Base-by-base conservation (phyloP, 2,113 vertebrate genomes). In the Edolisoma coerulescens region DNA sequence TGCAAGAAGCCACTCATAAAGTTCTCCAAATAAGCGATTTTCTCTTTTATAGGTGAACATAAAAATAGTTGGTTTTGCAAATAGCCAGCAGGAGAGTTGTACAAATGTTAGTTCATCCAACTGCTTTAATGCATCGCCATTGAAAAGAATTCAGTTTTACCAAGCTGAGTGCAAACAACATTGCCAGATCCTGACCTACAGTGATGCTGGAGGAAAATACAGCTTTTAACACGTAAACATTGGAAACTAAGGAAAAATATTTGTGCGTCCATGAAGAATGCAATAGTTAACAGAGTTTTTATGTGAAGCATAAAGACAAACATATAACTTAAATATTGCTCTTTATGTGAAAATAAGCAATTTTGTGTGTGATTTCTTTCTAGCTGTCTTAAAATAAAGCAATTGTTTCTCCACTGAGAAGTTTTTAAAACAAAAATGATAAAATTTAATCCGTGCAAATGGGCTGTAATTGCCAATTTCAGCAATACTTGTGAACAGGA, bases 81-180 rank as follows among this genome's bases (percentile, higher is more conserved):
- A 83, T 53, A 71, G 64, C 69, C 75, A 82, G 32, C 53, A 65
- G 56, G 47, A 84, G 41, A 73, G 13, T 52, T 87, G 57, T 41
- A 45, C 23, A 50, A 83, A 70, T 0, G 1, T 39, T 74, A 59
- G 22, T 76, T 53, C 50, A 53, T 83, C 86, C 95, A 86, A 61
- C 82, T 87, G 64, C 79, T 94, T 95, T 94, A 93, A 77, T 91
- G n/a, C 49, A 64, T 84, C 73, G 63, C 49, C 56, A 61, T 16
- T 95, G 69, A 87, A 89, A 94, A 80, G 35, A 95, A 89, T 78
- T 95, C 54, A 20, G 19, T 87, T 93, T 94, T 89, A 89, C 41
- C 47, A 56, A 69, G 89, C 81, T 90, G 91, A 96, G 92, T 13
- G 13, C 77, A 91, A 94, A 90, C 79, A 87, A 67, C 44, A 42